phyloP scores from a whole-genome alignment of 2,797 vertebrate genomes.

The Schizopygopsis pylzovi region DNA sequence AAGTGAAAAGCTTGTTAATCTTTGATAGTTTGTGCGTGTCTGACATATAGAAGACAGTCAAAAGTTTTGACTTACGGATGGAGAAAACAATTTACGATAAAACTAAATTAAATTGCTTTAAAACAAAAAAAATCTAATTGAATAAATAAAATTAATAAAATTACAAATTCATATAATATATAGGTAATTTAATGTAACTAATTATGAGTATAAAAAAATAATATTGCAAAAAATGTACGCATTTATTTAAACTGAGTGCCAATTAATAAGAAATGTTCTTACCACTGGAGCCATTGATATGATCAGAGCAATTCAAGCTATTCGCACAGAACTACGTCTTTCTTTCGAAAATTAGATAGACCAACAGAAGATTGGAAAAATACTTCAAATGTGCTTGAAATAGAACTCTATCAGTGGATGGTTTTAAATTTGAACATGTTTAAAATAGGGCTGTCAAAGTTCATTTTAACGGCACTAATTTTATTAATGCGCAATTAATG shows the following conservation, averaged over 20 bases:
- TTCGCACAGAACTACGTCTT: not conserved
- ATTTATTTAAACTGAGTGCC: not conserved
- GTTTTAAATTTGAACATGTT: not conserved
- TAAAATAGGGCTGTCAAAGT: too few species aligned
- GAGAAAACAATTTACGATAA: not conserved
- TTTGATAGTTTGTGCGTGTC: not conserved
- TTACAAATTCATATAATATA: too few species aligned
- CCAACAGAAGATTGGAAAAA: not conserved
- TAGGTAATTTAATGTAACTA: not conserved
- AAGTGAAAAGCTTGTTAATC: conserved; percentile 20
- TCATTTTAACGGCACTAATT: too few species aligned
- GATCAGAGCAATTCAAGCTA: not conserved
- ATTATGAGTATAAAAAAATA: not conserved
- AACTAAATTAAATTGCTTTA: not conserved
- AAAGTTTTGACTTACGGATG: not conserved
- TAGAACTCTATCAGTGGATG: not conserved
- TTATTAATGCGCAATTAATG: too few species aligned
- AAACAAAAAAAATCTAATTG: not conserved
- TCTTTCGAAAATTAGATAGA: not conserved
- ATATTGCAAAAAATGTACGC: not conserved
- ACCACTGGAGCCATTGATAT: not conserved
- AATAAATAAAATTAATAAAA: not conserved
- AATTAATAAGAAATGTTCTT: not conserved
- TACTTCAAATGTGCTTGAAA: not conserved
- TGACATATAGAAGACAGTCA: not conserved